Conservation (phyloP, 2,888 invertebrate genomes). For the Hemithea aestivaria region DNA sequence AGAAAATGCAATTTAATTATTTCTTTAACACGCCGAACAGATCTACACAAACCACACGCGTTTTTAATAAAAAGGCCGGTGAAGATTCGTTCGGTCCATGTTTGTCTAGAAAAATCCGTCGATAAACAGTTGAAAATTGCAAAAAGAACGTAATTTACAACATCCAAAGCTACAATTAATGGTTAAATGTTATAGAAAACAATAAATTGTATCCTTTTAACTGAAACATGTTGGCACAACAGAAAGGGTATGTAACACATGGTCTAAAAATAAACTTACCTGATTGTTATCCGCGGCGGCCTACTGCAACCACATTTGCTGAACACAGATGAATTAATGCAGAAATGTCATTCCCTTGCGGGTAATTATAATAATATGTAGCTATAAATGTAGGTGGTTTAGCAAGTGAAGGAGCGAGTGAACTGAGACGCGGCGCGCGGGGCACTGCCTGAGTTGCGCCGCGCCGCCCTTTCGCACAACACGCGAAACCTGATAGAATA, state of each 20-base stretch:
- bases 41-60: too few species aligned
- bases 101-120: too few species aligned
- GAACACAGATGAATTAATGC: constrained; percentile 16
- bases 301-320: constrained; percentile 17
- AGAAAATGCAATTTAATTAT: too few species aligned
- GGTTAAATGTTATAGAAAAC: too few species aligned
- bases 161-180: too few species aligned
- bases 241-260: constrained; percentile 9
- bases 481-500: constrained; percentile 46
- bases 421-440: constrained; percentile 53
- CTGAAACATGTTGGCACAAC: too few species aligned
- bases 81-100: too few species aligned
- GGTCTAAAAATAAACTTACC: constrained; percentile 15
- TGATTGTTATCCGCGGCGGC: constrained; percentile 1
- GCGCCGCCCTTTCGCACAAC: constrained; percentile 50
- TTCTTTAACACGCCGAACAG: too few species aligned
- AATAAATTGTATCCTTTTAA: too few species aligned
- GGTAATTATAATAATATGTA: constrained; percentile 16
- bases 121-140: too few species aligned
- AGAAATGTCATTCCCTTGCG: constrained; percentile 15
- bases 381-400: not conserved
- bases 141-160: too few species aligned
- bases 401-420: constrained; percentile 20
- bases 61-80: too few species aligned
- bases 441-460: constrained; percentile 66